Conservation (phyloP, 92 coral and sea anemone genomes). For the Desmophyllum pertusum region DNA sequence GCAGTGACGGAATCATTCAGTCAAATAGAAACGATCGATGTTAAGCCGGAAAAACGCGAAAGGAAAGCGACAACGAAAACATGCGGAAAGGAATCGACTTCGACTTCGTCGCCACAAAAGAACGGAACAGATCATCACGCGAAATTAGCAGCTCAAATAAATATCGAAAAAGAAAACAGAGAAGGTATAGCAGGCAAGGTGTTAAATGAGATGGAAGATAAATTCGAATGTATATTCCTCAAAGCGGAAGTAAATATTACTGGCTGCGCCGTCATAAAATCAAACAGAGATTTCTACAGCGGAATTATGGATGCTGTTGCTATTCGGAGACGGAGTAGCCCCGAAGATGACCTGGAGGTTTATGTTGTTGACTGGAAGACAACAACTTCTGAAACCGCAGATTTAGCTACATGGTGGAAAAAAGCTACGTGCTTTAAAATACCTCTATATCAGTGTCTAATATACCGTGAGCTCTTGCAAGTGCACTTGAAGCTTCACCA, state of each 20-base stretch:
- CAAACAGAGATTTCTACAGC: too few species aligned
- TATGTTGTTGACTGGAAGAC: slow-evolving; percentile 1
- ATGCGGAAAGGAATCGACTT: too few species aligned
- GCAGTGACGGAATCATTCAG: neutral
- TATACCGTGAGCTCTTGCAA: slow-evolving; percentile 2
- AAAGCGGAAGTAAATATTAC: neutral
- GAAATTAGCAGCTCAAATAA: neutral
- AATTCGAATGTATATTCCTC: neutral
- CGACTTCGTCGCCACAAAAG: neutral
- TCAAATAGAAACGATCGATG: too few species aligned
- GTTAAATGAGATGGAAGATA: neutral
- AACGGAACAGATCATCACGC: neutral
- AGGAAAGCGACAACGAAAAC: too few species aligned
- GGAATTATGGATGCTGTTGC: neutral
- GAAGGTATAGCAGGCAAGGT: neutral
- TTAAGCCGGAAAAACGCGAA: too few species aligned
- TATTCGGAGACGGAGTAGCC: too few species aligned
- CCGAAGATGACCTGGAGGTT: neutral
- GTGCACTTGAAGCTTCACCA: neutral
- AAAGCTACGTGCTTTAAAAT: neutral
- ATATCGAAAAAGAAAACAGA: too few species aligned
- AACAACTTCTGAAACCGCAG: neutral
- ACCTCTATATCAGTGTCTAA: neutral
- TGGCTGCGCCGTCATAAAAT: neutral
- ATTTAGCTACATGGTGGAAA: neutral